Evolutionary conservation across 2,113 vertebrate genomes (phyloP), one percentile per base, ranked within the genome.

Genomic region (Heptranchias perlo): DNA sequence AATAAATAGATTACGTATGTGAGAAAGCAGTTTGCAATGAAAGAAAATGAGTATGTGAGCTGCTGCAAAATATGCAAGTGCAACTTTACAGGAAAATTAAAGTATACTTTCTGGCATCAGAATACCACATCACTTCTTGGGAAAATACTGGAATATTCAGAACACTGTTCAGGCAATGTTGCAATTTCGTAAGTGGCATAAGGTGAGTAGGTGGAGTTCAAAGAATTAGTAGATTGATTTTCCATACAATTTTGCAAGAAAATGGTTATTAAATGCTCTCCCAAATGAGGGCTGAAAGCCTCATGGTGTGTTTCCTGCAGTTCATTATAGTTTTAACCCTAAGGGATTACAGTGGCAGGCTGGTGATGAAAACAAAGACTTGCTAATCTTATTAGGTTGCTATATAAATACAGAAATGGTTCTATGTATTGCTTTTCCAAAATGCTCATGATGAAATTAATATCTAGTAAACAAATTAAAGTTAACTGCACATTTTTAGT

Each of bases 371-470:
- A 91, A n/a, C 61, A 16, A 93, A n/a, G 39, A 16, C 61, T 54
- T 21, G 7, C 91, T 93, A 93, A 93, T 93, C 91, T 93, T 62
- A 93, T 62, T 93, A n/a, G 58, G 44, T n/a, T 93, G 58, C 91
- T 39, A 16, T 44, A 62, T 21, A 21, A 39, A 62, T 86, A 62
- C 91, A 93, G n/a, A 58, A 91, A 16, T 58, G 52, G 44, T 86
- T 49, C 47, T 5, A 25, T 44, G 0, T 86, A 86, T 44, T 23
- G 82, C 44, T 47, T 49, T 47, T 86, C 49, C n/a, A 49, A 49
- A 86, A 86, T 47, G 82, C n/a, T 44, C 82, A 49, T 23, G 82
- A 44, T 49, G 82, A 49, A 86, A 86, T 86, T 86, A 49, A 49
- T 86, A 49, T 23, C 16, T 25, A 49, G 82, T 5, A 49, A 44